Evolutionary conservation across 2,113 vertebrate species (phyloP), one percentile per base, ranked within the genome.

Genomic region (Tilapia sparmanii): DNA sequence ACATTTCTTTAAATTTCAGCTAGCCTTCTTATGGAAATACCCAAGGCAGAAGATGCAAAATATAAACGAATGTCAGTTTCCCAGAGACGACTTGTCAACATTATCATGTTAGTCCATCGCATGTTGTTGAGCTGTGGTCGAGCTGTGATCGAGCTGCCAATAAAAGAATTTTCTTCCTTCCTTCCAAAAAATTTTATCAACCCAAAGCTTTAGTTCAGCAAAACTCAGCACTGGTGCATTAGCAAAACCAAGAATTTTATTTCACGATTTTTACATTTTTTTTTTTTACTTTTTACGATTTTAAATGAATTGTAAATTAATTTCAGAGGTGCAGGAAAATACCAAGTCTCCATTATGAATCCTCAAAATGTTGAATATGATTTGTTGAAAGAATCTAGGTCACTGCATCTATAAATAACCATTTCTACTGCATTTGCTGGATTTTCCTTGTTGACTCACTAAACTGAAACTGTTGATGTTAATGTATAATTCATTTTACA

Each of bases 341-440:
- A 6, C 29, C 73, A n/a, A 5, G 2, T 50, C 73, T 81, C 33
- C 1, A 8, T 63, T 33, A 10, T 63, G 45, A 80, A 66, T 82
- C 47, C 16, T 55, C 35, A 78, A 33, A 78, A 52, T 78, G 45
- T 9, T 52, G 18, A 78, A 33, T 78, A 50, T 31, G 71, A 50
- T 55, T 29, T 45, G 68, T 68, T 79, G 40, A 82, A 22, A 55
- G 61, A 55, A 88, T 92, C 19, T 78, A 57, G 87, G 88, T 89
- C 84, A 71, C 24, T 4, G n/a, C 78, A 53, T 86, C 80, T 87
- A 79, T 85, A 87, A 90, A 87, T 81, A 84, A 86, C 59, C n/a
- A 84, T 89, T 63, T 68, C 53, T 1, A 13, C n/a, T 8, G 8
- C 11, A 33, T 86, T 80, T 84, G 80, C 63, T 81, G 35, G 52